phyloP scores from a whole-genome alignment of 2,888 invertebrate genomes.

The Himalopsyche kuldschensis region DNA sequence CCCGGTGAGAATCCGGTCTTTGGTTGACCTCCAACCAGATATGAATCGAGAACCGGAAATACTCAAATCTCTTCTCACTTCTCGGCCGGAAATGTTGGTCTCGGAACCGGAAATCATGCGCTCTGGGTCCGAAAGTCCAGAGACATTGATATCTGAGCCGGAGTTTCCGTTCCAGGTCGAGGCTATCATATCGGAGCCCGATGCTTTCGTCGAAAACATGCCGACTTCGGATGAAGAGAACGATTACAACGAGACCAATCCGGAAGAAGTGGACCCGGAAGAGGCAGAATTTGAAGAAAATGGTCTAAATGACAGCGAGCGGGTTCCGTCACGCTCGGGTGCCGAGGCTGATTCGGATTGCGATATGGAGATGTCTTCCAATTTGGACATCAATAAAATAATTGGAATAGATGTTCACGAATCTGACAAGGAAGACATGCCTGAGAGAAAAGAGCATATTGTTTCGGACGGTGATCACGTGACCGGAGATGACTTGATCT shows the following conservation, averaged over 20 bases:
- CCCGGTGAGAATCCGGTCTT: slow-evolving; percentile 56
- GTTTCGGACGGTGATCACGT: neutral
- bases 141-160: slow-evolving; percentile 56
- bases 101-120: slow-evolving; percentile 57
- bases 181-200: slow-evolving; percentile 55
- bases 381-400: slow-evolving; percentile 36
- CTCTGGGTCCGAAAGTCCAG: slow-evolving; percentile 58
- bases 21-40: slow-evolving; percentile 58
- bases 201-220: slow-evolving; percentile 45
- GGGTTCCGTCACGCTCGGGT: neutral
- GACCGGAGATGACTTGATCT: slow-evolving; percentile 3
- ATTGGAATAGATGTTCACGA: slow-evolving; percentile 34
- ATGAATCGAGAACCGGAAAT: slow-evolving; percentile 56
- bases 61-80: slow-evolving; percentile 55
- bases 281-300: slow-evolving; percentile 42
- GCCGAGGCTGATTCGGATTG: slow-evolving; percentile 57
- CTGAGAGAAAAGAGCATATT: neutral
- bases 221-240: slow-evolving; percentile 42
- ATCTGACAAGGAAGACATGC: neutral
- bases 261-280: slow-evolving; percentile 43
- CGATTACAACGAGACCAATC: slow-evolving; percentile 15
- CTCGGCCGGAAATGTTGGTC: slow-evolving; percentile 55
- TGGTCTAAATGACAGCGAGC: slow-evolving; percentile 35
- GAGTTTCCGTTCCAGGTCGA: slow-evolving; percentile 60
- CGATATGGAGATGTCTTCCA: slow-evolving; percentile 55